Percentiles rank a stretch among this genome's conserved stretches.
Conservation (phyloP, 2,113 vertebrate species). For the Protobothrops flavoviridis region DNA sequence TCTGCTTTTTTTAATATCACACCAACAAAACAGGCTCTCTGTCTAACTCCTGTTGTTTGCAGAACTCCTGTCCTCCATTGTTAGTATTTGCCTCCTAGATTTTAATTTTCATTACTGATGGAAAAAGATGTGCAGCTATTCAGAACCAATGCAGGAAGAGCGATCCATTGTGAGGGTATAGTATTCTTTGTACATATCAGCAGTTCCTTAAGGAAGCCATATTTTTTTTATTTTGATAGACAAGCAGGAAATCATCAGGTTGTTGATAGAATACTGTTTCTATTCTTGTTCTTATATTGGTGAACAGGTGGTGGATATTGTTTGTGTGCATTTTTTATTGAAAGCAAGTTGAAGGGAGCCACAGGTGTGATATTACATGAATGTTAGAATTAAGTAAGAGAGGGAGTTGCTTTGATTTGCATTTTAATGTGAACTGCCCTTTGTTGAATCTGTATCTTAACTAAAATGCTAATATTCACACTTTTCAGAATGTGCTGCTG, state of each 20-base stretch:
- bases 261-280: neutral
- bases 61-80: neutral
- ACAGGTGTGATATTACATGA: neutral
- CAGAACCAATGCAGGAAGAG: neutral
- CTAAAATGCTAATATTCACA: neutral
- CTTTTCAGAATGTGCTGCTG: neutral
- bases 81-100: neutral
- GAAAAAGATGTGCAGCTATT: neutral
- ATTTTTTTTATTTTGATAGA: neutral
- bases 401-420: neutral
- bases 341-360: neutral
- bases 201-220: neutral
- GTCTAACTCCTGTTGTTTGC: neutral
- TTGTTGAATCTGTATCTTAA: neutral
- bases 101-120: neutral
- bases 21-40: neutral
- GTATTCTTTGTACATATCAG: neutral
- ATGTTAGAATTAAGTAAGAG: neutral
- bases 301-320: neutral
- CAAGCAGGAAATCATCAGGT: neutral
- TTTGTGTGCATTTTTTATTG: neutral
- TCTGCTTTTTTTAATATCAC: neutral
- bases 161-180: neutral
- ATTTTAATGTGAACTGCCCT: neutral
- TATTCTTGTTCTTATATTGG: neutral